These are phyloP conservation scores for Hymenopus coronatus DNA, from an alignment of 2,888 invertebrate genomes.

Conservation along the genomic window DNA sequence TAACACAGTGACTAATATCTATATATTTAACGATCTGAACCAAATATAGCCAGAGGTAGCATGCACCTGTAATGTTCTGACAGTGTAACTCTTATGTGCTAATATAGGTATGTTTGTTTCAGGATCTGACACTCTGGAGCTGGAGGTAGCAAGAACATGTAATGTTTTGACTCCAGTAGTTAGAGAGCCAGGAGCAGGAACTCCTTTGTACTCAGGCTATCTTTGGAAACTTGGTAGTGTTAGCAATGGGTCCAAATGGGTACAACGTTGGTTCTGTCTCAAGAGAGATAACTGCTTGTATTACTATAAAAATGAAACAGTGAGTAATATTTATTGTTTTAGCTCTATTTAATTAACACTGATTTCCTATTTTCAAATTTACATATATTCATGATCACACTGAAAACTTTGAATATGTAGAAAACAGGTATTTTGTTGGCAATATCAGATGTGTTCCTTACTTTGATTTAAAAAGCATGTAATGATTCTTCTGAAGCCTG, in stretches of 20 bases:
- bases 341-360: neutral
- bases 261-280: conserved; percentile 85
- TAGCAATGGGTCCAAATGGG: conserved; percentile 57
- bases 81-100: too few species aligned
- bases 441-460: neutral
- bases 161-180: conserved; percentile 61
- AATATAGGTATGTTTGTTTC: neutral
- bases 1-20: too few species aligned
- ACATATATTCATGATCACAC: neutral
- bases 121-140: conserved; percentile 71
- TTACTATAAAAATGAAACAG: conserved; percentile 89
- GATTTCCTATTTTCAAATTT: neutral
- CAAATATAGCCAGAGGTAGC: too few species aligned
- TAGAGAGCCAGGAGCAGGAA: conserved; percentile 56
- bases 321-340: conserved; percentile 49
- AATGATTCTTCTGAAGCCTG: too few species aligned
- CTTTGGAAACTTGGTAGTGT: conserved; percentile 49
- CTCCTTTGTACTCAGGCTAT: conserved; percentile 66
- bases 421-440: neutral
- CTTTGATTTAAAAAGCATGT: neutral
- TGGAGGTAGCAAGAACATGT: conserved; percentile 86
- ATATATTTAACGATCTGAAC: too few species aligned
- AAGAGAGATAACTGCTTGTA: conserved; percentile 91
- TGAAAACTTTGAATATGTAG: neutral
- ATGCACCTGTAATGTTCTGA: too few species aligned